Evolutionary conservation across 2,888 invertebrate genomes (phyloP), one percentile per base, ranked within the genome.

Genomic region (Galerucella nymphaeae): DNA sequence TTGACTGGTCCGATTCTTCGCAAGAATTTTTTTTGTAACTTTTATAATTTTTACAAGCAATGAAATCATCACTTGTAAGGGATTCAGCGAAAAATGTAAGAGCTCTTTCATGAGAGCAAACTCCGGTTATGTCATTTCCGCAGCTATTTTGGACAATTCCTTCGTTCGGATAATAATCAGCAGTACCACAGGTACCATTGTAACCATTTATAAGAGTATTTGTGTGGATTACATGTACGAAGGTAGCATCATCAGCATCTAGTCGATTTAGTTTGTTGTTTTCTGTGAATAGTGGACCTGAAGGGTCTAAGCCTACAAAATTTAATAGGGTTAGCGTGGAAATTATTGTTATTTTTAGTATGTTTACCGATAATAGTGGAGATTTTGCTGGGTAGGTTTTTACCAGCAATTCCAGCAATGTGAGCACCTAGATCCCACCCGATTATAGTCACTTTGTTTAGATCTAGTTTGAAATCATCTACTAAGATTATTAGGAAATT

Each of bases 171-270:
- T 76, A 84, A 72, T 79, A 84, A 77, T 85, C 85, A 30, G 80
- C 78, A 67, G 84, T 77, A 10, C 86, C 85, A 41, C 85, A 70
- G 6, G 82, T 53, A 14, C 48, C 67, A 13, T 45, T 57, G 45
- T 76, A 73, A n/a, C 80, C 80, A 3, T 80, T 68, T 13, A 73
- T 59, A 20, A 69, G 70, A 45, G 70, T 79, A 63, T 77, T 79
- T 2, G 85, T 85, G 76, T 86, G 86, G 41, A 86, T 83, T 3
- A 83, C 75, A 72, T 86, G 82, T 2, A 86, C 85, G 67, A 81
- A 82, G 30, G 80, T 70, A 0, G 82, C 86, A 76, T 85, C 85
- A 23, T 77, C 78, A 38, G 75, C 67, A 70, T 85, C 83, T 20
- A 86, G 70, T 23, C 85, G 82, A 41, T 80, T 78, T 14, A 80